A percentile compares a stretch with the other conserved stretches of the same genome.
These are phyloP conservation scores for Fregetta grallaria DNA, from an alignment of 2,113 vertebrate genomes.

Conservation along the genomic window DNA sequence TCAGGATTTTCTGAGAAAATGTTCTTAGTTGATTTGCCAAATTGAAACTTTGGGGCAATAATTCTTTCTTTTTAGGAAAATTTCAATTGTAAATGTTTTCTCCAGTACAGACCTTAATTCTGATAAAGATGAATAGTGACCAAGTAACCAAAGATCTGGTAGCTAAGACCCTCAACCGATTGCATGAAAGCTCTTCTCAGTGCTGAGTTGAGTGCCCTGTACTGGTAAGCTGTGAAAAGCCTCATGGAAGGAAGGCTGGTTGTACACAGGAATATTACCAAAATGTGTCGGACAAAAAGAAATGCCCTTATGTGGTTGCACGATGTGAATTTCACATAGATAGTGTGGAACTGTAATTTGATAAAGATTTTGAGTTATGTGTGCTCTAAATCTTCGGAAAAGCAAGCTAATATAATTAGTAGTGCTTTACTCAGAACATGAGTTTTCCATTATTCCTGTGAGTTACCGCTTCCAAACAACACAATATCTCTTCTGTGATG, in stretches of 20 bases:
- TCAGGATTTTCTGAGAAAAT: neutral
- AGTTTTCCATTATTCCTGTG: neutral
- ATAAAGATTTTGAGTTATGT: neutral
- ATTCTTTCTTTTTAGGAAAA: neutral
- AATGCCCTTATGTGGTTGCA: neutral
- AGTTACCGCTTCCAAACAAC: neutral
- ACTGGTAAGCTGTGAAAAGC: neutral
- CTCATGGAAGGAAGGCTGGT: neutral
- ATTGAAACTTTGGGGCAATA: neutral
- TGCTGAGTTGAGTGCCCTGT: neutral
- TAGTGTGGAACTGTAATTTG: neutral
- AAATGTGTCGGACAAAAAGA: neutral
- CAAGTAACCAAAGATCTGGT: neutral
- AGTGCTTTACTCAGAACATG: neutral
- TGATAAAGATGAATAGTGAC: neutral
- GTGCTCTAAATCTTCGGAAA: neutral
- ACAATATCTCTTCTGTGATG: neutral
- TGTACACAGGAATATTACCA: neutral
- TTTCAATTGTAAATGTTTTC: neutral
- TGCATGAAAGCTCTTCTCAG: neutral
- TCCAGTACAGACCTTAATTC: neutral
- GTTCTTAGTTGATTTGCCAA: neutral
- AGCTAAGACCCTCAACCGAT: neutral
- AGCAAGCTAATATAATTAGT: neutral
- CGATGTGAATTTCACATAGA: neutral